Conservation (phyloP, 2,797 vertebrate species). For the Sardinella longiceps region DNA sequence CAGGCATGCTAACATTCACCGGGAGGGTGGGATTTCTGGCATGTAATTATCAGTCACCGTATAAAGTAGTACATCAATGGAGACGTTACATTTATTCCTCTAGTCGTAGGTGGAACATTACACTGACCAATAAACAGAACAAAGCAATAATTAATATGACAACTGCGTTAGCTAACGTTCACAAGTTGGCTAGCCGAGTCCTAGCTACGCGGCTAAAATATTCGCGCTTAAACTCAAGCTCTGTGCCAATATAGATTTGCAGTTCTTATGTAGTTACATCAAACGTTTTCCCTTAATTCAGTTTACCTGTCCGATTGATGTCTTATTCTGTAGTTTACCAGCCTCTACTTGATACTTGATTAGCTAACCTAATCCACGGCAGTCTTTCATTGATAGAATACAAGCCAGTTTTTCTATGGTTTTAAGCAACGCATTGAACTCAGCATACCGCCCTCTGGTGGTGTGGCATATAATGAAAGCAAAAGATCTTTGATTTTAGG, state of each 20-base stretch:
- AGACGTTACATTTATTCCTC: background rate
- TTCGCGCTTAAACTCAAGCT: background rate
- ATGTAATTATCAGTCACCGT: background rate
- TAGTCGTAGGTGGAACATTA: background rate
- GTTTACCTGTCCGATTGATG: background rate
- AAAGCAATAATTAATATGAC: background rate
- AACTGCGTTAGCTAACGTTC: background rate
- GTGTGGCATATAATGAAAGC: constrained; percentile 1
- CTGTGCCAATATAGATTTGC: background rate
- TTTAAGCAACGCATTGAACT: background rate
- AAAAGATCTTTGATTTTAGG: too few species aligned
- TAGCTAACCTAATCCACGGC: background rate
- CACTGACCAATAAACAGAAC: background rate
- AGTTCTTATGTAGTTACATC: background rate
- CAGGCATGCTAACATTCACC: background rate
- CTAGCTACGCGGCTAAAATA: background rate
- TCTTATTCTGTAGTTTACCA: background rate
- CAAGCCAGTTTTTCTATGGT: background rate
- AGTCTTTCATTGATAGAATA: background rate
- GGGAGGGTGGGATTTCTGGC: background rate
- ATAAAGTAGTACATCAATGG: background rate
- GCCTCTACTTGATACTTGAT: background rate
- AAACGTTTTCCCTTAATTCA: background rate
- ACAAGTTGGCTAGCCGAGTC: background rate
- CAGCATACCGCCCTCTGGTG: background rate